A percentile compares a stretch with the other conserved stretches of the same genome.
Conservation (phyloP, 2,888 invertebrate genomes). For the Emesis furor region DNA sequence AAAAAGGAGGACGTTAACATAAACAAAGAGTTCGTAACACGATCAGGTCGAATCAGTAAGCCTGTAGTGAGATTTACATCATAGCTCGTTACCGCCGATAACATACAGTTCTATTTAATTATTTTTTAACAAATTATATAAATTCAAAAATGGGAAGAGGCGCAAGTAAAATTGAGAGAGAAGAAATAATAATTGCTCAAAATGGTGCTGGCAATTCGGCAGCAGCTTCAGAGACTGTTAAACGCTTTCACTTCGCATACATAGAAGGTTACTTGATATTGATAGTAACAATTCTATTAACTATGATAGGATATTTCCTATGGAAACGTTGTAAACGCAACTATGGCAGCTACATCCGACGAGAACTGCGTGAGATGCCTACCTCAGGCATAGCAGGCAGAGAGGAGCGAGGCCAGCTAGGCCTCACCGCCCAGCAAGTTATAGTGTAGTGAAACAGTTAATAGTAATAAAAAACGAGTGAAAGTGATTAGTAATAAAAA, state of each 20-base stretch:
- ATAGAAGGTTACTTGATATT: constrained; percentile 14
- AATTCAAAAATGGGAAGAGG: too few species aligned
- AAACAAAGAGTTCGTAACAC: constrained; percentile 28
- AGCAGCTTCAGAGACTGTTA: neutral
- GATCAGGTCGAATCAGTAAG: neutral
- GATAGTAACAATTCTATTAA: constrained; percentile 3
- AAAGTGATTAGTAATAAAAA: too few species aligned
- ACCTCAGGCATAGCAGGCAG: neutral
- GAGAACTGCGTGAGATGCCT: constrained; percentile 4
- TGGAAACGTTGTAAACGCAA: neutral
- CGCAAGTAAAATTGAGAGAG: too few species aligned
- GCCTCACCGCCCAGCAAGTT: neutral
- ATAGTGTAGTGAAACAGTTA: neutral
- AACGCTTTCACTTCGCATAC: neutral
- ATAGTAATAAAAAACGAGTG: too few species aligned
- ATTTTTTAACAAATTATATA: too few species aligned
- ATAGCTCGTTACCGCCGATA: too few species aligned
- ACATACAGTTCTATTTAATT: too few species aligned
- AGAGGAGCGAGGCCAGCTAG: neutral
- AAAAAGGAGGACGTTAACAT: neutral
- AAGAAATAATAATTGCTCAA: too few species aligned
- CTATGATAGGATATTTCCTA: constrained; percentile 3
- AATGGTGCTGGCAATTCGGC: neutral
- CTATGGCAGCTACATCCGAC: neutral
- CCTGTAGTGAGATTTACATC: too few species aligned